Evolutionary conservation across 2,888 invertebrate genomes (phyloP).

Genomic region (Nymphalis urticae): DNA sequence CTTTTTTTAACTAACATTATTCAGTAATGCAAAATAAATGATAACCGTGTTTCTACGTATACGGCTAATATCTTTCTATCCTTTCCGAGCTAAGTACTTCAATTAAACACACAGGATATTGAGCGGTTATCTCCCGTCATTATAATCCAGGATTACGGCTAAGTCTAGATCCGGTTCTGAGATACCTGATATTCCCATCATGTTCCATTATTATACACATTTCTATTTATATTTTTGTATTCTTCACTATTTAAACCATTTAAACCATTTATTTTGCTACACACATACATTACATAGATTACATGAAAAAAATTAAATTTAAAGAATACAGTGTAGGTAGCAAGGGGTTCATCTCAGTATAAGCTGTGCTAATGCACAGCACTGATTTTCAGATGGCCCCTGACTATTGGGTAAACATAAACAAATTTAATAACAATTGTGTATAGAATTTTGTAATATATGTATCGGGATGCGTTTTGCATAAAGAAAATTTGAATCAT

Average conservation of each 20-base stretch:
- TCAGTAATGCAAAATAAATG: slow-evolving; percentile 18
- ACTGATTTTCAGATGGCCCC: no score
- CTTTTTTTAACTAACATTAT: background rate
- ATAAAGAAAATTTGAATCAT: no score
- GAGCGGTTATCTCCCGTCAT: slow-evolving; percentile 51
- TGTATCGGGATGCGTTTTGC: no score
- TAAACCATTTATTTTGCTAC: no score
- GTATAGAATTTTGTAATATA: no score
- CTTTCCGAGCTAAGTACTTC: slow-evolving; percentile 42
- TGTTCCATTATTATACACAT: slow-evolving; percentile 27
- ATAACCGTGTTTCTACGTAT: slow-evolving; percentile 18
- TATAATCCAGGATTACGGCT: slow-evolving; percentile 56
- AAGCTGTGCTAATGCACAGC: no score
- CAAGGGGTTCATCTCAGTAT: no score
- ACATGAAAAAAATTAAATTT: no score
- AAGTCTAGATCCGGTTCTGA: slow-evolving; percentile 39
- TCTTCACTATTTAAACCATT: background rate
- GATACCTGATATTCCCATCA: slow-evolving; percentile 39
- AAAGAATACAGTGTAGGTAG: no score
- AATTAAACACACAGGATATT: slow-evolving; percentile 52
- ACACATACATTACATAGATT: no score
- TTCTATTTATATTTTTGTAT: slow-evolving; percentile 16
- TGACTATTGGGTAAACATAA: no score
- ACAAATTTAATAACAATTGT: no score
- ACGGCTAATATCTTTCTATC: slow-evolving; percentile 32